Base-by-base conservation (phyloP, 2,888 invertebrate genomes). In the Pemphredon lugubris region DNA sequence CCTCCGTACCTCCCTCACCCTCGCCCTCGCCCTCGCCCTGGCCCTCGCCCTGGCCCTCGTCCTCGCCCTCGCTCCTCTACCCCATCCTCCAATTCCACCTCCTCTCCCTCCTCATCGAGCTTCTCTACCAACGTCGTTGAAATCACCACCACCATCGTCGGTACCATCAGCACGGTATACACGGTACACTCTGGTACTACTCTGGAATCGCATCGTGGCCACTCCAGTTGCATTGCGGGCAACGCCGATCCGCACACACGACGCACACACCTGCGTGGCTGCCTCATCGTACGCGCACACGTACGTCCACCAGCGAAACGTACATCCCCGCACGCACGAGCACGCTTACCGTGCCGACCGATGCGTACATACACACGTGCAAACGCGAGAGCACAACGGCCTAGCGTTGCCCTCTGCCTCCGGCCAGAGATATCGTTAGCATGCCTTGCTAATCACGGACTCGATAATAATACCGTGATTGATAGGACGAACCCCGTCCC, bases 381-480 rank as follows among this genome's bases (percentile, higher is more conserved):
- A 71, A 65, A 68, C 69, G 70, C 69, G 66, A 70, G 75, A 69
- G 80, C 75, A 70, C 75, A 78, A 75, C 78, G 79, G 79, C 77
- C 83, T 82, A 79, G 81, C 80, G 82, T 83, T 81, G 84, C 84
- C 82, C 84, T 82, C 83, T 82, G 84, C 85, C 87, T 85, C 83
- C 83, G 84, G 86, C 86, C 84, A 85, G 87, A 88, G 87, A 88
- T 89, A 89, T 89, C 89, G 89, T 88, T 89, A 88, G 87, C 88
- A 87, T 89, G 89, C 88, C 88, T 88, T 89, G 88, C 88, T 89
- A 89, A 88, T 88, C 88, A 88, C 86, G 86, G 86, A 86, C 88
- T 88, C 88, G 89, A 89, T 89, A 88, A 89, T 89, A 89, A 88
- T 88, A 89, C 86, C 87, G 86, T 89, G 89, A 89, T 89, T 89